Percentiles rank a stretch among this genome's conserved stretches.
Conservation (phyloP, 1,140 invertebrate species). For the Stenopsyche tienmushanensis region DNA sequence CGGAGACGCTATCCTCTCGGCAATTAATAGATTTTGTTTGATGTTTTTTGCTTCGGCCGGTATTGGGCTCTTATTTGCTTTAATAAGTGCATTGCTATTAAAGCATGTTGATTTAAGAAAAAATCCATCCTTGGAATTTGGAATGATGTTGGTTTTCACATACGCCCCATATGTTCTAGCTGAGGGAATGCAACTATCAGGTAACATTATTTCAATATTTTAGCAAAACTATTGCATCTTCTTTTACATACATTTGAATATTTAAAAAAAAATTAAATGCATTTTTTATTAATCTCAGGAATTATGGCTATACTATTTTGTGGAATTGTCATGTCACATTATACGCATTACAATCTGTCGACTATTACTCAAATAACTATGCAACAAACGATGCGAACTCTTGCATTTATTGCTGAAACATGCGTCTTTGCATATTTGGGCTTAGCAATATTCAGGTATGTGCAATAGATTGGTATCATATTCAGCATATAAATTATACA, state of each 20-base stretch:
- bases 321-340: constrained; percentile 99
- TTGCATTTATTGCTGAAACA: constrained; percentile 97
- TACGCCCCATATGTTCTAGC: constrained; percentile 98
- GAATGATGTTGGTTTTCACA: constrained; percentile 97
- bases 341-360: constrained; percentile 97
- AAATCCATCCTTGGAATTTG: constrained; percentile 97
- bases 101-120: constrained; percentile 97
- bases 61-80: constrained; percentile 93
- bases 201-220: constrained; percentile 61
- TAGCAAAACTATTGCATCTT: too few species aligned
- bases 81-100: constrained; percentile 89
- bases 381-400: constrained; percentile 97
- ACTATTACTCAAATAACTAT: constrained; percentile 99
- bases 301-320: constrained; percentile 99
- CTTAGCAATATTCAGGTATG: constrained; percentile 82
- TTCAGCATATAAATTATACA: too few species aligned
- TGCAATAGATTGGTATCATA: too few species aligned
- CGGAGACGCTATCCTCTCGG: constrained; percentile 84
- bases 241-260: constrained; percentile 2
- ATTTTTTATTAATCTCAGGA: constrained; percentile 57
- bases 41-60: constrained; percentile 99
- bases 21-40: constrained; percentile 87
- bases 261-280: neutral
- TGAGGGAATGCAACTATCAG: constrained; percentile 94
- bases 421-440: constrained; percentile 99